A percentile compares a stretch with the other conserved stretches of the same genome.
Evolutionary conservation across 2,113 vertebrate genomes (phyloP).

Genomic region (Zosterops borbonicus): DNA sequence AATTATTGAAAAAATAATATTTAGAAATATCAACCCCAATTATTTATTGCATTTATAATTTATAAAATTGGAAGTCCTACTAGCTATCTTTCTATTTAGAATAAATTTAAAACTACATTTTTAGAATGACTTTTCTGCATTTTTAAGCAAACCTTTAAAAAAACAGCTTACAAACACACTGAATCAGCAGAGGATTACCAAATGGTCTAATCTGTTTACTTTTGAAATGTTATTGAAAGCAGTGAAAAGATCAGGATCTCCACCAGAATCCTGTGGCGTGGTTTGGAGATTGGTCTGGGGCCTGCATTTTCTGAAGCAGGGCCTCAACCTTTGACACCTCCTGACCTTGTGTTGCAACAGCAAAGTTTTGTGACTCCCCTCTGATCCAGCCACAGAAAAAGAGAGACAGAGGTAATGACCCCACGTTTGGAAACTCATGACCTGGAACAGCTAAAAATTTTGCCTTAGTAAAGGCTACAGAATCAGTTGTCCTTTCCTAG

Average conservation of each 20-base stretch:
- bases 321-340: constrained; percentile 21
- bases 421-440: background rate
- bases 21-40: background rate
- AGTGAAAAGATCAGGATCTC: background rate
- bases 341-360: background rate
- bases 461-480: background rate
- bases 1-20: constrained; percentile 11
- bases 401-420: background rate
- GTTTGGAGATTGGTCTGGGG: background rate
- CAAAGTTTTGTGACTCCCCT: constrained; percentile 6
- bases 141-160: constrained; percentile 1
- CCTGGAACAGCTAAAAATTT: background rate
- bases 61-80: background rate
- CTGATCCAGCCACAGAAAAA: background rate
- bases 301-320: background rate
- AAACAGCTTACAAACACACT: background rate
- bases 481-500: background rate
- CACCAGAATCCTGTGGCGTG: background rate
- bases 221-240: constrained; percentile 1
- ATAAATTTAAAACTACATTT: background rate
- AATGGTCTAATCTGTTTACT: background rate
- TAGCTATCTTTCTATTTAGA: background rate
- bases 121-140: background rate
- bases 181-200: background rate
- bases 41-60: background rate